Conservation (phyloP, 2,797 vertebrate species). For the Champsocephalus gunnari region DNA sequence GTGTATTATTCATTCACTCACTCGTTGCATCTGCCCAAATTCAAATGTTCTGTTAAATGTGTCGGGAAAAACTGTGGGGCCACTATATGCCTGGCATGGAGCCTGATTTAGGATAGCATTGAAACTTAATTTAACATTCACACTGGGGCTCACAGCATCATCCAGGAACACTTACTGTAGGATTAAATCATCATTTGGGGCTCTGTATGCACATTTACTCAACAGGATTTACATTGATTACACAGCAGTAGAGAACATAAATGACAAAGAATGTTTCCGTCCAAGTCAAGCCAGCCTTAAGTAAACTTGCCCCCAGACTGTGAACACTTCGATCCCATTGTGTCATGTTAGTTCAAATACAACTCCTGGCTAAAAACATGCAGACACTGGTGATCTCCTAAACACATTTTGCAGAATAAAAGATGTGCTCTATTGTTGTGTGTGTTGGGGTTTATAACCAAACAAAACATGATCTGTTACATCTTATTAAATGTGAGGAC, state of each 20-base stretch:
- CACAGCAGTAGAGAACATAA: slow-evolving; percentile 33
- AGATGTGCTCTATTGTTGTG: background rate
- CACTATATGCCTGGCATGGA: slow-evolving; percentile 47
- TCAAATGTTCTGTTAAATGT: slow-evolving; percentile 46
- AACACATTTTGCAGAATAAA: slow-evolving; percentile 15
- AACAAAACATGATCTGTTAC: background rate
- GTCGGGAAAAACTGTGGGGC: slow-evolving; percentile 39
- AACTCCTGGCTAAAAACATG: slow-evolving; percentile 11
- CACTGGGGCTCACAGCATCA: slow-evolving; percentile 43
- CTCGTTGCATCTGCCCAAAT: slow-evolving; percentile 56
- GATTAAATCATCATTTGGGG: slow-evolving; percentile 73
- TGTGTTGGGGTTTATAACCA: background rate
- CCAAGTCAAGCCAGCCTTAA: slow-evolving; percentile 21
- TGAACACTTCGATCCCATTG: slow-evolving; percentile 49
- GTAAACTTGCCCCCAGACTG: slow-evolving; percentile 17
- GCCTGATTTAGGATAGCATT: slow-evolving; percentile 71
- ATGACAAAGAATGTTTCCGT: slow-evolving; percentile 50
- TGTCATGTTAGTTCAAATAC: slow-evolving; percentile 43
- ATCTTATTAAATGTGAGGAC: background rate
- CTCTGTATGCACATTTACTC: slow-evolving; percentile 73
- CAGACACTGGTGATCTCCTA: slow-evolving; percentile 3
- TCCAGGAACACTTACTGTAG: slow-evolving; percentile 69
- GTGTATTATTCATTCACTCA: slow-evolving; percentile 74
- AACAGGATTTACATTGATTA: slow-evolving; percentile 73
- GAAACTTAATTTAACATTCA: slow-evolving; percentile 75